phyloP scores from a whole-genome alignment of 2,888 invertebrate species.

The Theristus sp. region DNA sequence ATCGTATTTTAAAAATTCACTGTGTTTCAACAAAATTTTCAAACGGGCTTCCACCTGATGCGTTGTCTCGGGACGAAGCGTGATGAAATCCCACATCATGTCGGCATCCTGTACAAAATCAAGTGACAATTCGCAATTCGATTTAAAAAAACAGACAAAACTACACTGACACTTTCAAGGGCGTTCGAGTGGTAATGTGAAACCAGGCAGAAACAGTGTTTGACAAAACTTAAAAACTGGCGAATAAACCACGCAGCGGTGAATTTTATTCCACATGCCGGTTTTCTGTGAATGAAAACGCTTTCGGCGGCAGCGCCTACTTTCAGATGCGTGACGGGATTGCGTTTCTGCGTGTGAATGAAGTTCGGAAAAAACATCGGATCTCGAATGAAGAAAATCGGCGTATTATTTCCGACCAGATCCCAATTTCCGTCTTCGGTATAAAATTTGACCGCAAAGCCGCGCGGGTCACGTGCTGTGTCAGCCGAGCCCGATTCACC shows the following conservation, averaged over 20 bases:
- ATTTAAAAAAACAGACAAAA: too few relatives aligned
- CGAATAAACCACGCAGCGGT: too few relatives aligned
- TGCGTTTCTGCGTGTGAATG: conserved; percentile 88
- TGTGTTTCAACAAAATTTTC: not conserved
- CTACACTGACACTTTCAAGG: too few relatives aligned
- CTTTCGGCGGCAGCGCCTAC: too few relatives aligned
- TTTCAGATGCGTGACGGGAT: conserved; percentile 60
- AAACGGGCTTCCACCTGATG: conserved; percentile 14
- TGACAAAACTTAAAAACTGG: too few relatives aligned
- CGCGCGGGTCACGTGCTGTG: conserved; percentile 38
- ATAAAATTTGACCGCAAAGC: conserved; percentile 39
- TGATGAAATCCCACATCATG: conserved; percentile 22
- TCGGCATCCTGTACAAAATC: conserved; percentile 14
- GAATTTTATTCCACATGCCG: too few relatives aligned
- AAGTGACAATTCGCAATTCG: not conserved
- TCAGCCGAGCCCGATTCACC: conserved; percentile 38
- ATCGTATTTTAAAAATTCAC: too few relatives aligned
- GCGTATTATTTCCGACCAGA: conserved; percentile 39
- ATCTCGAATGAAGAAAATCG: conserved; percentile 39
- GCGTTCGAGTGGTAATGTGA: too few relatives aligned
- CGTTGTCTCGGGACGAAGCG: conserved; percentile 20
- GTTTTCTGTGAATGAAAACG: too few relatives aligned
- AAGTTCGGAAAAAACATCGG: conserved; percentile 62
- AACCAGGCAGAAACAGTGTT: too few relatives aligned
- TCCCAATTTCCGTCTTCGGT: conserved; percentile 40